These are phyloP conservation scores for Idaea straminata DNA, from an alignment of 2,888 invertebrate species.

Conservation along the genomic window DNA sequence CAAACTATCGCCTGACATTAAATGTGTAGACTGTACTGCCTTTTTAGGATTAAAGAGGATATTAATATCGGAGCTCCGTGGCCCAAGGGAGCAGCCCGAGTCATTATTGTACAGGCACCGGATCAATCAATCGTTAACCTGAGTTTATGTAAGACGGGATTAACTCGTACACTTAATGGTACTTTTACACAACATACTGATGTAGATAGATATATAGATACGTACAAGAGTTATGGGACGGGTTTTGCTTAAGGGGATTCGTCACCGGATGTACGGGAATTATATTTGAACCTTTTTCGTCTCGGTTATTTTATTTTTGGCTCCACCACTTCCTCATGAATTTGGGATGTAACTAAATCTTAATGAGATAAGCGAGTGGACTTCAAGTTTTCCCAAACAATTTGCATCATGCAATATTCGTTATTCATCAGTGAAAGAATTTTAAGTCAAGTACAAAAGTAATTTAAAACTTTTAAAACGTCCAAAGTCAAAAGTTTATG, in stretches of 20 bases:
- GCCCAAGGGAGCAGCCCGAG: constrained; percentile 13
- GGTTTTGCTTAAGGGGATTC: neutral
- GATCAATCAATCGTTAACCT: constrained; percentile 21
- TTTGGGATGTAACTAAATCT: no score
- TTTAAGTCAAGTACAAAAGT: neutral
- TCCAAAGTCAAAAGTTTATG: neutral
- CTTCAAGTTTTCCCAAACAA: no score
- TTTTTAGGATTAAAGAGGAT: constrained; percentile 28
- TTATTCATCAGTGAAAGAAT: no score
- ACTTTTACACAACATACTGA: neutral
- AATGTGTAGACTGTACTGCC: constrained; percentile 1
- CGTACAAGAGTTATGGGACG: neutral
- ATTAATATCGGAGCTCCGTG: constrained; percentile 24
- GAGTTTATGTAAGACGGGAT: constrained; percentile 1
- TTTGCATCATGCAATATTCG: no score
- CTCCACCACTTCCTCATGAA: no score
- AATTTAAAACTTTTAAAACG: neutral
- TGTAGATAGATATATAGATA: neutral
- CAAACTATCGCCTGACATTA: neutral
- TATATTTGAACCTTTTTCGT: no score
- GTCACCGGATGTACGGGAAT: neutral
- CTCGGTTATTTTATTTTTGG: no score
- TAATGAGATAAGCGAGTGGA: no score
- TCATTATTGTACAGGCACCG: constrained; percentile 22
- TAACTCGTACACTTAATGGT: neutral